Evolutionary conservation across 2,113 vertebrate genomes (phyloP).

Genomic region (Haliaeetus leucogaster): DNA sequence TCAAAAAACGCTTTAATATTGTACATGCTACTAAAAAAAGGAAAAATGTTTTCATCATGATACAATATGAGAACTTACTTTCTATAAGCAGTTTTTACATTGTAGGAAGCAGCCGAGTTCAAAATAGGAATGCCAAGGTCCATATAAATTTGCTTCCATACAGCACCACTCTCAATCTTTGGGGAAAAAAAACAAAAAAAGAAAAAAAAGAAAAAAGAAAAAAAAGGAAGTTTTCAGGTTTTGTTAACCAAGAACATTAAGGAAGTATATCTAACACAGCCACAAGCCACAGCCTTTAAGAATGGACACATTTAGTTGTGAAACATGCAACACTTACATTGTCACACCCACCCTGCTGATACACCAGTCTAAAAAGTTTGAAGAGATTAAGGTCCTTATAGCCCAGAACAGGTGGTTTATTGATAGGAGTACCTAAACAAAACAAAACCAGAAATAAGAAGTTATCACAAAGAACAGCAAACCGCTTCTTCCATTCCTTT

Average conservation of each 20-base stretch:
- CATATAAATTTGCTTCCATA: slow-evolving; percentile 99
- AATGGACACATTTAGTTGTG: not conserved
- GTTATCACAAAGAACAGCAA: not conserved
- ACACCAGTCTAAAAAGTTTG: slow-evolving; percentile 95
- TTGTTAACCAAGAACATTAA: not conserved
- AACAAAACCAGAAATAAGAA: not conserved
- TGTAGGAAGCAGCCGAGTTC: slow-evolving; percentile 98
- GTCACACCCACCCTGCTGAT: slow-evolving; percentile 92
- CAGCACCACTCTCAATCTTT: slow-evolving; percentile 94
- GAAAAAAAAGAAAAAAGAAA: not conserved
- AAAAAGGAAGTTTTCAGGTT: not conserved
- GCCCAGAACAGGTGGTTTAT: slow-evolving; percentile 96
- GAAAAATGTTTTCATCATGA: not conserved
- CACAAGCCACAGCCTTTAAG: not conserved
- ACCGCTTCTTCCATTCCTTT: not conserved
- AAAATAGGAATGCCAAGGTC: slow-evolving; percentile 98
- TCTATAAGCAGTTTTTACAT: slow-evolving; percentile 98
- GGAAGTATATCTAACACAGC: not conserved
- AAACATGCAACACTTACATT: slow-evolving; percentile 76
- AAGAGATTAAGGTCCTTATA: slow-evolving; percentile 99
- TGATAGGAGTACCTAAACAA: slow-evolving; percentile 92
- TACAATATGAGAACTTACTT: slow-evolving; percentile 81
- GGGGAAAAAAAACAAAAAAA: fast-evolving
- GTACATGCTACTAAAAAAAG: not conserved
- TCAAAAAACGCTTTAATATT: not conserved